Evolutionary conservation across 2,797 vertebrate species (phyloP), one percentile per base, ranked within the genome.

Genomic region (Pipistrellus kuhlii): DNA sequence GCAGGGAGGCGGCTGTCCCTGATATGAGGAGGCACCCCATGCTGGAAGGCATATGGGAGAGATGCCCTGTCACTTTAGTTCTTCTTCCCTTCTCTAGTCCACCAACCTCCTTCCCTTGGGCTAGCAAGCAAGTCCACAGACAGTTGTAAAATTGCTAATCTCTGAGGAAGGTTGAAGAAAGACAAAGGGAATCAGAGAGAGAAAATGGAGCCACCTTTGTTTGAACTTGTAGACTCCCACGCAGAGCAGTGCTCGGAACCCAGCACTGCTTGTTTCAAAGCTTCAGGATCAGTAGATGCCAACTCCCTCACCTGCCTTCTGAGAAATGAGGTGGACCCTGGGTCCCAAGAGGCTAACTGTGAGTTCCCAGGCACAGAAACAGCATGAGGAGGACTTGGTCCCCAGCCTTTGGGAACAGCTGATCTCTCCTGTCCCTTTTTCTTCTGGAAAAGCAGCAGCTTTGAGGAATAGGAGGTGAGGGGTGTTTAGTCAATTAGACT

Each of bases 131-230:
- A n/a, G 72, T 55, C 55, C 10, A 35, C 8, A n/a, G 80, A 73
- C 27, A 32, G 62, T 17, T 89, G 11, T 93, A 85, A 85, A 91
- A 94, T 78, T 85, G 55, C 83, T 71, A 17, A 35, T 83, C 68
- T 95, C 85, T 21, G 62, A 82, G 46, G 92, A 95, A n/a, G 46
- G 6, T 62, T 27, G 15, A 15, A 32, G 72, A 92, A 95, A 96
- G 83, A 96, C 77, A 94, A 81, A 96, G 48, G 5, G 72, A 93
- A 78, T 76, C 51, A 93, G 69, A 94, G 86, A 89, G 55, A 30
- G 64, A 75, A 85, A 94, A 55, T 2, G 38, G n/a, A 92, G 88
- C 51, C 0, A 0, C 13, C 0, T 25, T 15, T n/a, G 8, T 71
- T 92, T 91, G 75, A 73, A 85, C 59, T 59, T 11, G 66, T 48